These are phyloP conservation scores for Thamnophis sirtalis DNA, from an alignment of 2,113 vertebrate species.

Conservation along the genomic window DNA sequence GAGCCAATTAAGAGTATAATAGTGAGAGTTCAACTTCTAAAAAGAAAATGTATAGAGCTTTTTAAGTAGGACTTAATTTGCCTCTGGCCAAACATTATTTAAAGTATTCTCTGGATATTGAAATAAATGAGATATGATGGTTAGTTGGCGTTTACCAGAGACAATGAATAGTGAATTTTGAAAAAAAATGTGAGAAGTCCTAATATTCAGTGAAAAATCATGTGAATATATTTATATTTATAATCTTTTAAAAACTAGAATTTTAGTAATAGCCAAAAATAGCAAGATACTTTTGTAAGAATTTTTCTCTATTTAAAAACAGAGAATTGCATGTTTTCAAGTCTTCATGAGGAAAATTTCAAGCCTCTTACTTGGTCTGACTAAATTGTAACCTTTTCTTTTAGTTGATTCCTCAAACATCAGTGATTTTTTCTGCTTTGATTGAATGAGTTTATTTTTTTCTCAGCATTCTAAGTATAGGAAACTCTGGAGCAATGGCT, in stretches of 20 bases:
- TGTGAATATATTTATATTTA: too few species aligned
- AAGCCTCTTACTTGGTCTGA: neutral
- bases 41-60: neutral
- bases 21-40: neutral
- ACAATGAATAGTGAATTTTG: neutral
- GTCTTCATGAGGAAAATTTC: neutral
- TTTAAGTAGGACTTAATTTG: neutral
- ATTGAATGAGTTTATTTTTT: neutral
- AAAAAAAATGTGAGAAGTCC: neutral
- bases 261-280: neutral
- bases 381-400: neutral
- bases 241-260: too few species aligned
- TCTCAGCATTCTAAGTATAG: neutral
- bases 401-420: neutral
- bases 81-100: neutral
- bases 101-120: neutral
- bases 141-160: constrained; percentile 2
- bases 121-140: neutral
- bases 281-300: neutral
- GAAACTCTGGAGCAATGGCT: neutral
- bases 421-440: neutral
- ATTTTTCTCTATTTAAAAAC: neutral
- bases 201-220: neutral
- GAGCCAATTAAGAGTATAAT: neutral
- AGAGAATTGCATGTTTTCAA: neutral